phyloP scores from a whole-genome alignment of 2,888 invertebrate species.

The Lamellibrachia columna region DNA sequence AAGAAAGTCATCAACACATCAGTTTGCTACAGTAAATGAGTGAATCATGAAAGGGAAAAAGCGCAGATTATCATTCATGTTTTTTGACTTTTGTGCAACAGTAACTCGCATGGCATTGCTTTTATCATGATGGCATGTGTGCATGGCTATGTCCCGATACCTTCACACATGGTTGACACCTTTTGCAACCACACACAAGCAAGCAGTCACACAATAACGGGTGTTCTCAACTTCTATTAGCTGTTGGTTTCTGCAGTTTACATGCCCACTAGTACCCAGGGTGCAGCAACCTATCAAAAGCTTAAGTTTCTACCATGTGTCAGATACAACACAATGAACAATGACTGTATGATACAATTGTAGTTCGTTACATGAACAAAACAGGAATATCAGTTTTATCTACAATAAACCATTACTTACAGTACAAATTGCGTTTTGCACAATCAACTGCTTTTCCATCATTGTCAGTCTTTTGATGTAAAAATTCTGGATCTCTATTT shows the following conservation, averaged over 20 bases:
- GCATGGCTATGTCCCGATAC: background rate
- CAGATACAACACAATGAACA: background rate
- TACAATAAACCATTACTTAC: background rate
- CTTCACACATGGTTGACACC: background rate
- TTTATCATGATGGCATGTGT: background rate
- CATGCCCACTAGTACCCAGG: background rate
- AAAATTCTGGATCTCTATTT: background rate
- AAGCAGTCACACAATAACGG: background rate
- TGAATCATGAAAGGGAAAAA: background rate
- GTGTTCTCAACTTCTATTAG: background rate
- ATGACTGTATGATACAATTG: background rate
- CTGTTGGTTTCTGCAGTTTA: background rate
- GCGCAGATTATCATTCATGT: background rate
- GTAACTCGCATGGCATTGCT: background rate
- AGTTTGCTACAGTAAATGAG: background rate
- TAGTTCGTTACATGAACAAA: background rate
- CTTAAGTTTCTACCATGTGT: background rate
- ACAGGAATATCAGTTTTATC: background rate
- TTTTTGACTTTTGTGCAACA: constrained; percentile 3
- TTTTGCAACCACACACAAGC: background rate
- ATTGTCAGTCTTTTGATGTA: background rate
- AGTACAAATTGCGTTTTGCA: background rate
- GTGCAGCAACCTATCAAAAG: background rate
- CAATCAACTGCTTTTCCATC: background rate
- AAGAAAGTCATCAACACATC: constrained; percentile 18